phyloP scores from a whole-genome alignment of 1,140 invertebrate genomes.

The Orius insidiosus region DNA sequence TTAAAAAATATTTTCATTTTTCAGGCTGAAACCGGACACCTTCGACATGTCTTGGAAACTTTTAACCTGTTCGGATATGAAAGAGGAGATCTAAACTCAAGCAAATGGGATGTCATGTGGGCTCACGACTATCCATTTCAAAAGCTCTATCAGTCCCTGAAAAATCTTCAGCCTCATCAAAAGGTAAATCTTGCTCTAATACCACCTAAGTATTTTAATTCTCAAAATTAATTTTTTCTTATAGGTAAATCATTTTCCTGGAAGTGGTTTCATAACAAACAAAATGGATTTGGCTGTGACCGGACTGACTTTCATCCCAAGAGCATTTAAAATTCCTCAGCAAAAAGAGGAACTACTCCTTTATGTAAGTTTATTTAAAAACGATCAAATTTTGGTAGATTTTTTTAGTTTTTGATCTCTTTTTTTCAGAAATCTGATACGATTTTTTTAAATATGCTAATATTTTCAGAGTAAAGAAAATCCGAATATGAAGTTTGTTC shows the following conservation, averaged over 20 bases:
- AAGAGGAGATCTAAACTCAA: constrained; percentile 32
- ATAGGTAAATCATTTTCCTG: constrained; percentile 85
- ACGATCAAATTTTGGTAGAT: background rate
- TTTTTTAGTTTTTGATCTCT: background rate
- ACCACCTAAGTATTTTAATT: too few relatives aligned
- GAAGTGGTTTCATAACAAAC: constrained; percentile 84
- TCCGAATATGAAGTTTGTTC: constrained; percentile 62
- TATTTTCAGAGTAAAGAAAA: constrained; percentile 34
- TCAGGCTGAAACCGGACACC: constrained; percentile 40
- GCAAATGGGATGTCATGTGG: constrained; percentile 80
- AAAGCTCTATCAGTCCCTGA: constrained; percentile 36
- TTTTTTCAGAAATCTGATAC: background rate
- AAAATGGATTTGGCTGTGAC: constrained; percentile 82
- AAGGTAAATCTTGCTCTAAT: too few relatives aligned
- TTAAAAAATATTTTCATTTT: constrained; percentile 18
- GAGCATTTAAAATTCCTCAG: constrained; percentile 72
- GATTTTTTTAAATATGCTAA: constrained; percentile 5
- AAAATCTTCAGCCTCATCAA: constrained; percentile 50
- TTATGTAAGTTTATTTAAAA: constrained; percentile 37
- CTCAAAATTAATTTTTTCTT: too few relatives aligned
- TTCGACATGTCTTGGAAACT: constrained; percentile 61
- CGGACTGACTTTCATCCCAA: constrained; percentile 55
- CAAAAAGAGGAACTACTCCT: constrained; percentile 52
- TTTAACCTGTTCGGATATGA: constrained; percentile 54
- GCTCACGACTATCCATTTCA: constrained; percentile 84